Evolutionary conservation across 2,888 invertebrate species (phyloP), one percentile per base, ranked within the genome.

Genomic region (Corythucha ciliata): DNA sequence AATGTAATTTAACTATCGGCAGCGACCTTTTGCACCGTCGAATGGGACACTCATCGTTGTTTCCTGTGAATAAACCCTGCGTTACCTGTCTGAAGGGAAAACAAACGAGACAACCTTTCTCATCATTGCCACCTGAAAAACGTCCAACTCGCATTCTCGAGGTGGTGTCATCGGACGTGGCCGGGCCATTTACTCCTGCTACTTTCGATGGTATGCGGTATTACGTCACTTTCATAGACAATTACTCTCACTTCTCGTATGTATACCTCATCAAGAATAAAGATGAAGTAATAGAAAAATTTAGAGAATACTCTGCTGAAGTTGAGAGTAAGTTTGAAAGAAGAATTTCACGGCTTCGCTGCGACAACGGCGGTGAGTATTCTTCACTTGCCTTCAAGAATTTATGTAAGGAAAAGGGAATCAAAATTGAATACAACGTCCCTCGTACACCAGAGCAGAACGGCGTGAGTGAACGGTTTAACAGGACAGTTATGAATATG

Each of bases 61-160:
- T 26, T 16, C 41, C 41, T 25, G 4, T 18, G 4, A 14, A n/a
- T 6, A 16, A n/a, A 26, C 8, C 26, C n/a, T 41, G 41, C 26
- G 41, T 26, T 24, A n/a, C 26, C n/a, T 41, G 41, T 41, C 7
- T 41, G 3, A 24, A 24, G 41, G 41, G 41, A 24, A 41, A 41
- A n/a, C 41, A 41, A 41, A 41, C 41, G 8, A 22, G 41, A 24
- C 24, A 22, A 41, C 41, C 41, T n/a, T 41, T 41, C 18, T 21
- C 14, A 26, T 4, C n/a, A 5, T 4, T 41, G 12, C 41, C 41
- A n/a, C 25, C 24, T 26, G 12, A 8, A 14, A 24, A 7, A 27
- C 24, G 26, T 26, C 41, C 41, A 14, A 41, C 16, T 8, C 12
- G 25, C 24, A 25, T 41, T 4, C 14, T 41, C 3, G 41, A 41